These are phyloP conservation scores for Vespertilio murinus DNA, from an alignment of 2,797 vertebrate genomes.

Conservation along the genomic window DNA sequence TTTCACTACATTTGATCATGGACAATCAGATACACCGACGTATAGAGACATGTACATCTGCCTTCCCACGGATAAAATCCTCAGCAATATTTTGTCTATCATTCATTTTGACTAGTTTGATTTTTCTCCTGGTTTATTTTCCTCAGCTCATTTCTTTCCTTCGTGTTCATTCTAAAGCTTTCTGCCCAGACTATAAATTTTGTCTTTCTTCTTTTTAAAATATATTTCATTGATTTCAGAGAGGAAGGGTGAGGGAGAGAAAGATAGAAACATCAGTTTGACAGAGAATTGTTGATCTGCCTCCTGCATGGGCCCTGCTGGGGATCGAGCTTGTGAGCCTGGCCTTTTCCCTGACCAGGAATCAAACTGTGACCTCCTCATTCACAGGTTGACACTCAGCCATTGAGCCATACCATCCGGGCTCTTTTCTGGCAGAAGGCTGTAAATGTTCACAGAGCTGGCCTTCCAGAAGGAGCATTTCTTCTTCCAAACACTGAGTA, in stretches of 20 bases:
- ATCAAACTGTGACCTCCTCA: too few species aligned
- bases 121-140: slow-evolving; percentile 48
- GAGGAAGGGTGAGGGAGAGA: too few species aligned
- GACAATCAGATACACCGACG: neutral
- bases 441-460: slow-evolving; percentile 27
- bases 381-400: too few species aligned
- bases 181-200: slow-evolving; percentile 24
- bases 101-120: slow-evolving; percentile 54
- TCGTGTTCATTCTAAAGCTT: neutral
- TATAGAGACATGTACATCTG: neutral
- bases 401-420: too few species aligned
- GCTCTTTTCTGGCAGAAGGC: neutral
- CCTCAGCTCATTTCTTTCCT: slow-evolving; percentile 22
- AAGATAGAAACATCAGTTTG: too few species aligned
- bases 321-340: too few species aligned
- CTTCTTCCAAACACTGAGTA: slow-evolving; percentile 18
- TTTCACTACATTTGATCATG: neutral
- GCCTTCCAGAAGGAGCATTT: neutral
- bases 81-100: neutral
- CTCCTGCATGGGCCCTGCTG: too few species aligned
- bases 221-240: too few species aligned
- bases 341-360: too few species aligned
- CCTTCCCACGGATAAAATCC: slow-evolving; percentile 22
- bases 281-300: too few species aligned
- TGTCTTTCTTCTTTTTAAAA: neutral